Base-by-base conservation (phyloP, 2,888 invertebrate species). In the Hemithea aestivaria region DNA sequence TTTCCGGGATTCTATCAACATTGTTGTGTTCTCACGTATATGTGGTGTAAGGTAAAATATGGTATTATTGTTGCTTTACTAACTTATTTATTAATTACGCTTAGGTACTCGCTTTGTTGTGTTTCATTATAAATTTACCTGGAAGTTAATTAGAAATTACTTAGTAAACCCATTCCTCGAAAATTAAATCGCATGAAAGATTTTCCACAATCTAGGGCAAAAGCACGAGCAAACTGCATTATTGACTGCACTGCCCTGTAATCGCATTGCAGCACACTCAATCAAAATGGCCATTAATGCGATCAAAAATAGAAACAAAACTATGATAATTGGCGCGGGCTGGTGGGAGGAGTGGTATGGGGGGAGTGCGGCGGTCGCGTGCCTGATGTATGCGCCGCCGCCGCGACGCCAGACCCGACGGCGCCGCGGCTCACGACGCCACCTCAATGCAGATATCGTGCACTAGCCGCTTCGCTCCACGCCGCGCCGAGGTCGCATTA, bases 331-430 rank as follows among this genome's bases (percentile, higher is more conserved):
- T 77, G 74, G 66, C 53, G 55, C 60, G 59, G 58, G 58, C 55
- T 49, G 51, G 45, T 51, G 42, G 43, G 50, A 44, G 50, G 54
- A 53, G 37, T 43, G 45, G 45, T 3, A 12, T 43, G 49, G 48
- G 47, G 34, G 48, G 56, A 54, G 53, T 54, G 61, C 53, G 60
- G 48, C 56, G 65, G 70, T 84, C 73, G 85, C 85, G 81, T 84
- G 84, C 68, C 70, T 84, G 82, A 83, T 83, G 77, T 82, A 82
- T 82, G 81, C 82, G 81, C 79, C 84, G 82, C 82, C 79, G 76
- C 75, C 79, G 70, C 75, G 80, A 65, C 79, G 76, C 73, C 80
- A 81, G 83, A 80, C 84, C 75, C 77, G 83, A 63, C 84, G 84
- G 81, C 84, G 83, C 82, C 83, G 60, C 66, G 69, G 60, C 71